Conservation (phyloP, 2,888 invertebrate genomes). For the Thymelicus sylvestris region DNA sequence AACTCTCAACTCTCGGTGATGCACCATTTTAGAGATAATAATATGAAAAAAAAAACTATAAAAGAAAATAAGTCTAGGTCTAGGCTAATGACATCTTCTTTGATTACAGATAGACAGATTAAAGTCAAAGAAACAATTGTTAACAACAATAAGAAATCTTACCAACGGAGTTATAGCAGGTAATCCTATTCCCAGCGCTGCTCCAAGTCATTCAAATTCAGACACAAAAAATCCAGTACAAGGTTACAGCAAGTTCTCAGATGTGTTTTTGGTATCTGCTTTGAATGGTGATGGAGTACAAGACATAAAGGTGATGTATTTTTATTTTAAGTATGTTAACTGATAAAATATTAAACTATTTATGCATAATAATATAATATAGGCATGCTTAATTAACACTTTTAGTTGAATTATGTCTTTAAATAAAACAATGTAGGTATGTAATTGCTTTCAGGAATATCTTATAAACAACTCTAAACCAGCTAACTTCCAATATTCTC, state of each 20-base stretch:
- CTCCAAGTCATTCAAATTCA: constrained; percentile 40
- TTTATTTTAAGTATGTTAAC: no score
- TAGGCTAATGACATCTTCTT: background rate
- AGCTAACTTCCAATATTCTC: constrained; percentile 87
- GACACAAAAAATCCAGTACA: constrained; percentile 47
- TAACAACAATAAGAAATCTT: constrained; percentile 88
- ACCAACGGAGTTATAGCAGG: constrained; percentile 86
- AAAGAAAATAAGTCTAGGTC: no score
- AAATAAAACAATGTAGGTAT: background rate
- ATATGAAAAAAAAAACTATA: no score
- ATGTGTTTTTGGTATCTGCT: constrained; percentile 97
- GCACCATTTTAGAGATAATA: no score
- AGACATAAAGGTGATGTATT: constrained; percentile 85
- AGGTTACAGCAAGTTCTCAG: constrained; percentile 87
- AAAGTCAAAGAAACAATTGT: constrained; percentile 89
- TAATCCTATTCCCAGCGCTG: constrained; percentile 62
- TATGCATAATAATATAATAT: no score
- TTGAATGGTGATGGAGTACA: constrained; percentile 90
- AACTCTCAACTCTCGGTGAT: no score
- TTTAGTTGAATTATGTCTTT: no score
- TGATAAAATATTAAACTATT: no score
- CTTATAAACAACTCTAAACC: constrained; percentile 87
- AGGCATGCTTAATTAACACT: no score
- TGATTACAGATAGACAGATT: constrained; percentile 87
- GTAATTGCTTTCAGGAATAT: constrained; percentile 84